phyloP scores from a whole-genome alignment of 2,113 vertebrate genomes.

The Cynopterus brachyotis region DNA sequence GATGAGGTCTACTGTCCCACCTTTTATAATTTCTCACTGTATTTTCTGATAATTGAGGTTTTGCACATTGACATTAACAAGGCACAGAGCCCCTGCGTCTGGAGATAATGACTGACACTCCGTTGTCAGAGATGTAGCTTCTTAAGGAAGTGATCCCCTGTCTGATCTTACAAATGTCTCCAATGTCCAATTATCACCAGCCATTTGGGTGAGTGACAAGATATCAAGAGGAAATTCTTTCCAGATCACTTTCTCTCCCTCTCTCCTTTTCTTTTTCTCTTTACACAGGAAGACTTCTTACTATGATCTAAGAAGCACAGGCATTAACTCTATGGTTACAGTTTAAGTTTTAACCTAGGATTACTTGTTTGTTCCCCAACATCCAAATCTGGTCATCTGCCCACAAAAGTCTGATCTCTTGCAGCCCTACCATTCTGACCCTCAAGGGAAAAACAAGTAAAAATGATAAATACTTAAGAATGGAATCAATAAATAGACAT shows the following conservation, averaged over 20 bases:
- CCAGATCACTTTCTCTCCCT: conserved; percentile 66
- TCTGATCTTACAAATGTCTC: conserved; percentile 80
- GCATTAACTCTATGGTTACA: conserved; percentile 40
- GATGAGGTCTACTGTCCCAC: background rate
- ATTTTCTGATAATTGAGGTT: conserved; percentile 46
- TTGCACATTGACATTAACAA: conserved; percentile 30
- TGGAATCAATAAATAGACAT: background rate
- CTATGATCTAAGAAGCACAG: conserved; percentile 42
- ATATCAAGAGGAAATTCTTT: conserved; percentile 75
- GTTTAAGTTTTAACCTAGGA: conserved; percentile 37
- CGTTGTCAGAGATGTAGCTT: conserved; percentile 68
- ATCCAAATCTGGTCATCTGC: background rate
- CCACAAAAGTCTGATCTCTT: background rate
- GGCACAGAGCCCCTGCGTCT: background rate
- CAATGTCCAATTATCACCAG: conserved; percentile 82
- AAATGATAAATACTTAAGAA: background rate
- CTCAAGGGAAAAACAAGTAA: background rate
- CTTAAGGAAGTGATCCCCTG: conserved; percentile 73
- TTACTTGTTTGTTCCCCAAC: conserved; percentile 35
- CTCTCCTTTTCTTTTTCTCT: conserved; percentile 66
- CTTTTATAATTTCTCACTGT: conserved; percentile 12
- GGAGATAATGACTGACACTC: conserved; percentile 71
- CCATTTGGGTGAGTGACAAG: conserved; percentile 82
- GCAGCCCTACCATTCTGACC: background rate
- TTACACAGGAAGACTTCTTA: conserved; percentile 53